A percentile compares a stretch with the other conserved stretches of the same genome.
These are phyloP conservation scores for Cephonodes hylas DNA, from an alignment of 2,888 invertebrate genomes.

Conservation along the genomic window DNA sequence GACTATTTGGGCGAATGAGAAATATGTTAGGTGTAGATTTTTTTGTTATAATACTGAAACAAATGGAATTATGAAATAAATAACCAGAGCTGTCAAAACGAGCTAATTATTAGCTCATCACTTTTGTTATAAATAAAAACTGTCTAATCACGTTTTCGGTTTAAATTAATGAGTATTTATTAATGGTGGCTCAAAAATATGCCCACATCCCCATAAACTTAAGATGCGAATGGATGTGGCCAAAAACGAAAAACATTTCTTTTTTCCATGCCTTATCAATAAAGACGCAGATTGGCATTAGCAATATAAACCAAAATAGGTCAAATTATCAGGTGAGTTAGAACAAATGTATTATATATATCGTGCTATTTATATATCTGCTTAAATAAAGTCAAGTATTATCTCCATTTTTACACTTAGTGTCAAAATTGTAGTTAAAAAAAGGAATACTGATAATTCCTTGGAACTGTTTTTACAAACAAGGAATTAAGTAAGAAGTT, in stretches of 20 bases:
- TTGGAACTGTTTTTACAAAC: too few relatives aligned
- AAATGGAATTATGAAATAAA: too few relatives aligned
- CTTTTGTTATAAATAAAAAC: too few relatives aligned
- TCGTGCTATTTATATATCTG: background rate
- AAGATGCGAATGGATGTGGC: background rate
- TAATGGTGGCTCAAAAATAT: background rate
- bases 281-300: constrained; percentile 8
- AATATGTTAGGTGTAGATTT: background rate
- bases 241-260: background rate
- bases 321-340: constrained; percentile 5
- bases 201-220: background rate
- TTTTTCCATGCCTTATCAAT: background rate
- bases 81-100: too few relatives aligned
- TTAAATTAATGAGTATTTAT: too few relatives aligned
- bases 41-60: too few relatives aligned
- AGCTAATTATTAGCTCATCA: too few relatives aligned
- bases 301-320: constrained; percentile 5
- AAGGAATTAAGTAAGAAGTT: too few relatives aligned
- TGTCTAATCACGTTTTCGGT: too few relatives aligned
- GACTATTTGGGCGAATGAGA: background rate
- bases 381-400: background rate
- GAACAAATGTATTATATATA: background rate
- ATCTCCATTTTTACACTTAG: background rate
- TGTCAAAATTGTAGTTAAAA: too few relatives aligned
- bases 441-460: too few relatives aligned